Evolutionary conservation across 2,888 invertebrate species (phyloP), one percentile per base, ranked within the genome.

Genomic region (Synanthedon tipuliformis): DNA sequence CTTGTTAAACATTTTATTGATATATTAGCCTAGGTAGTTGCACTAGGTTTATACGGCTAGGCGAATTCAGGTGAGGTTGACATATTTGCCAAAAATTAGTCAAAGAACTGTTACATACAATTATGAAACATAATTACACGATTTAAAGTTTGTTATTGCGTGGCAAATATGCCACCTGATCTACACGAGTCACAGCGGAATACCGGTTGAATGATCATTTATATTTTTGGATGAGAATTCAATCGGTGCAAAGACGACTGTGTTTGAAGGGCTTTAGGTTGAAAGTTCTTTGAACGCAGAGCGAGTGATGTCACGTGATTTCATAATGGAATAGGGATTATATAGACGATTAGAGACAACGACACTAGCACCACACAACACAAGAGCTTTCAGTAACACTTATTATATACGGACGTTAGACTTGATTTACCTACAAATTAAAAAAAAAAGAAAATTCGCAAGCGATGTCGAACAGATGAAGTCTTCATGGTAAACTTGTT

Each of bases 341-440:
- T n/a, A n/a, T n/a, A 78, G 73, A 75, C 66, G 68, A 76, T 68
- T 78, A 82, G 83, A 83, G 83, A 82, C 84, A 85, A 86, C 86
- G 86, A 86, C 85, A 85, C 83, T 63, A 53, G 58, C 62, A 70
- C 66, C 73, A 81, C 80, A 78, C 72, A 62, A 74, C 76, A 80
- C 81, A 74, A 83, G 84, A 85, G 84, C 86, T 85, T 82, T 69
- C 59, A 63, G 70, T 13, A 49, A 49, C 49, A 49, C 49, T 49
- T 49, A n/a, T n/a, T n/a, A n/a, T n/a, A 18, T 16, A 49, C 10
- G 1, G 18, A 10, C 8, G 23, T 16, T 16, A 13, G 13, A 49
- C 18, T 49, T 45, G 13, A 45, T 45, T 45, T 45, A 13, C 7
- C 7, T 34, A 34, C 15, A 3, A 45, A 8, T 45, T 45, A 3